Percentiles rank a stretch among this genome's conserved stretches.
Evolutionary conservation across 2,888 invertebrate genomes (phyloP).

Genomic region (Arrhopalites spinosus): DNA sequence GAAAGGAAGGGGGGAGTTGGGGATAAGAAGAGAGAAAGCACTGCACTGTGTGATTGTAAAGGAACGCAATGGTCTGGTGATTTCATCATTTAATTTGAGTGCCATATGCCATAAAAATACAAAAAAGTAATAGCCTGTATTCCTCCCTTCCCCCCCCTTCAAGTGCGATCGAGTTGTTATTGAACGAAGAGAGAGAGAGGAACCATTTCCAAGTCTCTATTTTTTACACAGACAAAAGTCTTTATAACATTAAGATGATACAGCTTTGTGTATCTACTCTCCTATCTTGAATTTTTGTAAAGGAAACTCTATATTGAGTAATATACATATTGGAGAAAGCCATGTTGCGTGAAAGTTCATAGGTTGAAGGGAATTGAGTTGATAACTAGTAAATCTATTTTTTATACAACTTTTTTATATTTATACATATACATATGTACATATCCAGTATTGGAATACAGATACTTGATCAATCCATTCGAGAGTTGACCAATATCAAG

Average conservation of each 20-base stretch:
- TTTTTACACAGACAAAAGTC: neutral
- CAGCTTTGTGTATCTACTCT: neutral
- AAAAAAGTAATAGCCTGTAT: constrained; percentile 27
- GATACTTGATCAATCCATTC: no score
- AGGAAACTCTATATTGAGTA: neutral
- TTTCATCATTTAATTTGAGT: constrained; percentile 31
- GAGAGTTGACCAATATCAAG: no score
- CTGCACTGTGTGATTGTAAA: constrained; percentile 6
- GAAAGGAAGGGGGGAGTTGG: neutral
- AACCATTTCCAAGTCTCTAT: neutral
- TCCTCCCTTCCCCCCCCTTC: constrained; percentile 21
- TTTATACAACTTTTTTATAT: neutral
- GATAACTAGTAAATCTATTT: no score
- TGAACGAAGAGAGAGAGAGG: neutral
- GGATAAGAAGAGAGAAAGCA: no score
- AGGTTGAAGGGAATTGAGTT: neutral
- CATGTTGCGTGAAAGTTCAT: neutral
- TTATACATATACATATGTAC: neutral
- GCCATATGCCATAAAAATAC: constrained; percentile 30
- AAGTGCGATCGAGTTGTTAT: constrained; percentile 25
- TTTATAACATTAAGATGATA: neutral
- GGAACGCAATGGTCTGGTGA: neutral
- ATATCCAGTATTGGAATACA: no score
- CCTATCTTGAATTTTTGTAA: neutral
- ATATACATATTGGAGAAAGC: neutral